These are phyloP conservation scores for Scaptomyza graminum DNA, from an alignment of 1,140 invertebrate genomes.

Conservation along the genomic window DNA sequence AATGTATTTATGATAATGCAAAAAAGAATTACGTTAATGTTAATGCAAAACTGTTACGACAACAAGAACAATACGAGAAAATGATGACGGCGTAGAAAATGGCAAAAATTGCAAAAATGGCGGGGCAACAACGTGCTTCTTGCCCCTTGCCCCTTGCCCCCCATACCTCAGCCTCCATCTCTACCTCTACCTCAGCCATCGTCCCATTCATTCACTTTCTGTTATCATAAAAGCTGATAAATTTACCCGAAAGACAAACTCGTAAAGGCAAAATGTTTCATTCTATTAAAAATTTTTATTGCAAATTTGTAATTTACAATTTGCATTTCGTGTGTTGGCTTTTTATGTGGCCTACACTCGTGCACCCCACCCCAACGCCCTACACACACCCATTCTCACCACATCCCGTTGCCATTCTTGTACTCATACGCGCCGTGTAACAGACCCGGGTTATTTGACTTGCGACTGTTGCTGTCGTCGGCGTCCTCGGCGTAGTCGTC, in stretches of 20 bases:
- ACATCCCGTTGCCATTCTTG: conserved; percentile 1
- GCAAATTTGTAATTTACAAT: conserved; percentile 84
- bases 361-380: not conserved
- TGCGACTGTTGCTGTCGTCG: conserved; percentile 58
- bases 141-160: not conserved
- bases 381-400: conserved; percentile 1
- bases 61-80: conserved; percentile 80
- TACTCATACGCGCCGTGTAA: conserved; percentile 32
- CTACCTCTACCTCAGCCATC: not conserved
- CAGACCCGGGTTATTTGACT: conserved; percentile 54
- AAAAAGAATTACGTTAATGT: conserved; percentile 82
- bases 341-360: conserved; percentile 51
- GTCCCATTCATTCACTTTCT: conserved; percentile 1
- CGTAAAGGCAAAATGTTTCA: conserved; percentile 83
- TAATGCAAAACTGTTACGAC: conserved; percentile 82
- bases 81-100: conserved; percentile 67
- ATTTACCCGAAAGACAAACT: conserved; percentile 78
- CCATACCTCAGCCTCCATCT: too few species aligned
- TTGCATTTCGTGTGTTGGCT: conserved; percentile 82
- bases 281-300: conserved; percentile 84
- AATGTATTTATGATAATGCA: conserved; percentile 83
- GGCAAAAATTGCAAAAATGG: conserved; percentile 32
- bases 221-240: conserved; percentile 83
- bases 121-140: conserved; percentile 12
- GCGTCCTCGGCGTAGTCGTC: not conserved